phyloP scores from a whole-genome alignment of 2,113 vertebrate species.

The Triplophysa siluroides region DNA sequence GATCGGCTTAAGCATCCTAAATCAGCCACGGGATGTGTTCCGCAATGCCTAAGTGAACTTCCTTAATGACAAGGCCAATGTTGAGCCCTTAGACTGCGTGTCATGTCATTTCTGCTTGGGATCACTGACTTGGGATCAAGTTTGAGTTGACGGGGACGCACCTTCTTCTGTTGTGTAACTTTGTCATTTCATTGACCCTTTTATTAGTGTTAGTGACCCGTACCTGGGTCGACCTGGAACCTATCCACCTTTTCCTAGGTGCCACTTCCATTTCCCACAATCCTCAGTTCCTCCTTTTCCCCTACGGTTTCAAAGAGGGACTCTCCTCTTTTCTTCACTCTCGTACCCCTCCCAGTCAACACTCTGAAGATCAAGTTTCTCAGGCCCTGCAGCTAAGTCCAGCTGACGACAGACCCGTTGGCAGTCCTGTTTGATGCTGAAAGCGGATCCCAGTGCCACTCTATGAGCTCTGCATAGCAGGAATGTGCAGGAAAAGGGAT shows the following conservation, averaged over 20 bases:
- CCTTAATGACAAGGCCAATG: conserved; percentile 15
- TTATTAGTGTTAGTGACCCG: neutral
- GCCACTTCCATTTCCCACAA: neutral
- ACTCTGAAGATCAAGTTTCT: conserved; percentile 72
- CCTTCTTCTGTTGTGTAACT: neutral
- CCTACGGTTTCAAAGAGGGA: conserved; percentile 2
- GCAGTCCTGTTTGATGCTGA: conserved; percentile 67
- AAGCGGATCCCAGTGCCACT: conserved; percentile 68
- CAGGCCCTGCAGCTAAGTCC: conserved; percentile 69
- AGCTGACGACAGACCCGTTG: conserved; percentile 73
- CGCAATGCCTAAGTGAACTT: conserved; percentile 24
- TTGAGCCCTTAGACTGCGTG: neutral
- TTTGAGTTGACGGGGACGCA: neutral
- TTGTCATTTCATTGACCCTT: neutral
- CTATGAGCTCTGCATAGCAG: conserved; percentile 61
- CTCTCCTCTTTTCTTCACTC: conserved; percentile 27
- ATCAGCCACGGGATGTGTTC: conserved; percentile 23
- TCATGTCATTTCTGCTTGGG: neutral
- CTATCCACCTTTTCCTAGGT: neutral
- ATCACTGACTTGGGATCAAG: neutral
- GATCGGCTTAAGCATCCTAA: conserved; percentile 46
- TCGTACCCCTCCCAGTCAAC: conserved; percentile 60
- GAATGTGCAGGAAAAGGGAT: conserved; percentile 67
- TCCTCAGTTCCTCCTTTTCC: conserved; percentile 10
- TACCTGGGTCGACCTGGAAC: neutral